Evolutionary conservation across 2,797 vertebrate genomes (phyloP).

Genomic region (Tamandua tetradactyla): DNA sequence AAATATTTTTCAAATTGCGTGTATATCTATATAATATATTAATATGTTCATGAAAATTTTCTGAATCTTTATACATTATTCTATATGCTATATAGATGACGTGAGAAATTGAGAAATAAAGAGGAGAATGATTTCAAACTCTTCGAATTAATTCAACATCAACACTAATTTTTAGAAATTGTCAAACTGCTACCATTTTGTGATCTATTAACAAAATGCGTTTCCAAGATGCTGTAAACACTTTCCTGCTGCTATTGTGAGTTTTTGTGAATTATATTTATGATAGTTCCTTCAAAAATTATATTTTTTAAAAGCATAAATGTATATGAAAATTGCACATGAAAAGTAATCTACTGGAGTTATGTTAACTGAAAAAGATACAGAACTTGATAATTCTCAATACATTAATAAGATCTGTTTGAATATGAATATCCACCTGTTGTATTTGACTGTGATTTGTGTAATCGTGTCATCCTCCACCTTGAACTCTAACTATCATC

Average conservation of each 20-base stretch:
- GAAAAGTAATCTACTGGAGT: neutral
- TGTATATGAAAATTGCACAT: neutral
- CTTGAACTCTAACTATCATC: neutral
- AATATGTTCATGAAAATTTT: neutral
- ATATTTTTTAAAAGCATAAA: conserved; percentile 11
- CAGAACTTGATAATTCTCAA: neutral
- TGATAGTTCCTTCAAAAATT: neutral
- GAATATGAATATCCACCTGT: neutral
- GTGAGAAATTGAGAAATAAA: neutral
- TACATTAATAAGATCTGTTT: neutral
- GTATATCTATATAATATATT: neutral
- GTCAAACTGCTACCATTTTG: neutral
- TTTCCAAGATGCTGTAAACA: conserved; percentile 38
- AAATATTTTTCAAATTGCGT: neutral
- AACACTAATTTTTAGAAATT: neutral
- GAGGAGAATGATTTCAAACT: conserved; percentile 15
- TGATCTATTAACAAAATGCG: conserved; percentile 34
- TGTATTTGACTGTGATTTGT: neutral
- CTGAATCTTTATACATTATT: neutral
- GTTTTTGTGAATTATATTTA: neutral
- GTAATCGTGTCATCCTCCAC: neutral
- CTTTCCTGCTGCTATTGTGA: neutral
- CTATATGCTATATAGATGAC: neutral
- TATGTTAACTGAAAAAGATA: neutral
- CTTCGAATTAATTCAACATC: neutral